Evolutionary conservation across 1,140 invertebrate genomes (phyloP), one percentile per base, ranked within the genome.

Genomic region (Araneus ventricosus): DNA sequence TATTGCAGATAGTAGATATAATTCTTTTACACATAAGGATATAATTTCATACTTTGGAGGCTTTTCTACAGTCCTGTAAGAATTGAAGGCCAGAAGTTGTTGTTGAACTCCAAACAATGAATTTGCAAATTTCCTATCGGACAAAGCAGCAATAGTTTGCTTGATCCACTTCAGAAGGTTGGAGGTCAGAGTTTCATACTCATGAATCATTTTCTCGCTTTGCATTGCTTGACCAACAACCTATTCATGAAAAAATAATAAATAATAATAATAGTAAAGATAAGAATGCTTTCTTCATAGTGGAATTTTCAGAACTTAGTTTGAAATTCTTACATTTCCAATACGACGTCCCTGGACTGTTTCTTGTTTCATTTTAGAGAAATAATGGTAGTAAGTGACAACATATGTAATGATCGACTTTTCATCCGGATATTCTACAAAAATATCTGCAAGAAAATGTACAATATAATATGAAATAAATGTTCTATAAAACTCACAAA

Each of bases 351-450:
- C 99, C 95, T 99, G 99, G 1, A 99, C 99, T 4, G 98, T 99
- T 95, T 99, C 99, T 95, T 99, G 98, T 96, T 99, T 99, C 97
- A 99, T 97, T 96, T 99, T 99, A 94, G 99, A 99, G 96, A 99
- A 99, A 96, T 99, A 99, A 95, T 99, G 99, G 95, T 99, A 99
- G 95, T 99, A 99, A 2, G 99, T 99, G 86, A 99, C 99, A 67
- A 99, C 99, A 95, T 99, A 99, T 0, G 99, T 99, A 94, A 99
- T 99, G 94, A 99, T 99, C 1, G 99, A 99, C 95, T 99, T 99
- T 96, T 99, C 99, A 95, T 99, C 99, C 0, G 99, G 99, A 96
- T 99, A 98, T 94, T 99, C 99, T 45, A 99, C 99, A 95, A 98
- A 99, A 61, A 99, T 98, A 96, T 99, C 99, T 97, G 95, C 99